Evolutionary conservation across 2,797 vertebrate genomes (phyloP), one percentile per base, ranked within the genome.

Genomic region (Macropus fuliginosus): DNA sequence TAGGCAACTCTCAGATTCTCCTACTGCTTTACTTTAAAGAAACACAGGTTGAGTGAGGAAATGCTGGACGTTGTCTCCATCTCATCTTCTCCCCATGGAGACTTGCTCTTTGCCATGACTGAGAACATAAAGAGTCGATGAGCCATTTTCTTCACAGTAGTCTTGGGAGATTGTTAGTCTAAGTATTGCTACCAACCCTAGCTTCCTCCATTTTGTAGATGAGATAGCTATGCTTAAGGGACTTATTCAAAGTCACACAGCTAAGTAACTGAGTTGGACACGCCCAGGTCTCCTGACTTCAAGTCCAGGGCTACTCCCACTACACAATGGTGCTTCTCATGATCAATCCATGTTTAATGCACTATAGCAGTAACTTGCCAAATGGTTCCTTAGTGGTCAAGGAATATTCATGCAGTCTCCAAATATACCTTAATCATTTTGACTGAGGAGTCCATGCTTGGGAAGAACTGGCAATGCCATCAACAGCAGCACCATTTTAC

Each of bases 111-210:
- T 91, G 87, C 62, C 21, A 92, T 40, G 12, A 29, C 11, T 94
- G 90, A 95, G 96, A 95, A 92, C n/a, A 50, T 27, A 81, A 3
- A 87, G 74, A 87, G 6, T 40, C 34, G 59, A 40, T 74, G 34
- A 74, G 62, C 34, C 34, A 40, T 16, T 16, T 66, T n/a, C 31
- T 4, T 74, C 34, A 74, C 14, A 87, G 40, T 50, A 87, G 74
- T 24, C 74, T 24, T 11, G 18, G 24, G 40, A 87, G 9, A 50
- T 27, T 50, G 21, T 46, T 46, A 46, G 9, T 87, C 9, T 50
- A 87, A 87, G 40, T 50, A 11, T 16, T 87, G 9, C 40, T 87
- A 87, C 40, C 40, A 50, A 11, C 40, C 40, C 21, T 50, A 50
- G 11, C 24, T 87, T 87, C 10, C 10, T 50, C 9, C 24, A 87